Percentiles rank a stretch among this genome's conserved stretches.
phyloP scores from a whole-genome alignment of 2,113 vertebrate genomes.

The Brienomyrus brachyistius region DNA sequence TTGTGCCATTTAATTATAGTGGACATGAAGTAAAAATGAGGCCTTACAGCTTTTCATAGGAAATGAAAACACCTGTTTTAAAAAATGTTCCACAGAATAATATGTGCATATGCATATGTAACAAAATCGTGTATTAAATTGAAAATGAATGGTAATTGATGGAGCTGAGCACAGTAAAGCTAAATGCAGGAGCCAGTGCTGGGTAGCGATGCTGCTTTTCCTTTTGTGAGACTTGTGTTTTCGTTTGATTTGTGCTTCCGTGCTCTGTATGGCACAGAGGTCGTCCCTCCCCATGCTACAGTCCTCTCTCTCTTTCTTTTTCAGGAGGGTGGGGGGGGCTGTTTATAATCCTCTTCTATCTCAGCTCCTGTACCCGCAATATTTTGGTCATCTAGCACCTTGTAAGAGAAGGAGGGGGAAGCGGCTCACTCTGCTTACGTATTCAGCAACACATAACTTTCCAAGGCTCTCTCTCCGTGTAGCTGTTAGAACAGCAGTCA shows the following conservation, averaged over 20 bases:
- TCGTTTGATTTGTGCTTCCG: background rate
- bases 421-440: conserved; percentile 41
- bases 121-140: background rate
- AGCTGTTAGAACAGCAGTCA: conserved; percentile 47
- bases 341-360: background rate
- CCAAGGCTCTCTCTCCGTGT: conserved; percentile 45
- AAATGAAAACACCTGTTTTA: background rate
- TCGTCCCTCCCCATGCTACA: background rate
- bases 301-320: background rate
- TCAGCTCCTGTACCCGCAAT: background rate
- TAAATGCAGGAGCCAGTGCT: background rate
- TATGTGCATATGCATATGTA: background rate
- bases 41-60: background rate
- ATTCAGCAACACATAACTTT: conserved; percentile 55
- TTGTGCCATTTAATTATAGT: background rate
- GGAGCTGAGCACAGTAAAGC: background rate
- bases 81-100: background rate
- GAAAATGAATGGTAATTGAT: background rate
- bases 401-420: background rate
- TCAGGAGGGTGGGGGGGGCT: background rate
- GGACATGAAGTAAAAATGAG: background rate
- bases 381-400: background rate
- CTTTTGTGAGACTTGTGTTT: background rate
- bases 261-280: background rate
- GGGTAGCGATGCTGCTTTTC: background rate